phyloP scores from a whole-genome alignment of 2,888 invertebrate species.

The Ramazzottius varieornatus region DNA sequence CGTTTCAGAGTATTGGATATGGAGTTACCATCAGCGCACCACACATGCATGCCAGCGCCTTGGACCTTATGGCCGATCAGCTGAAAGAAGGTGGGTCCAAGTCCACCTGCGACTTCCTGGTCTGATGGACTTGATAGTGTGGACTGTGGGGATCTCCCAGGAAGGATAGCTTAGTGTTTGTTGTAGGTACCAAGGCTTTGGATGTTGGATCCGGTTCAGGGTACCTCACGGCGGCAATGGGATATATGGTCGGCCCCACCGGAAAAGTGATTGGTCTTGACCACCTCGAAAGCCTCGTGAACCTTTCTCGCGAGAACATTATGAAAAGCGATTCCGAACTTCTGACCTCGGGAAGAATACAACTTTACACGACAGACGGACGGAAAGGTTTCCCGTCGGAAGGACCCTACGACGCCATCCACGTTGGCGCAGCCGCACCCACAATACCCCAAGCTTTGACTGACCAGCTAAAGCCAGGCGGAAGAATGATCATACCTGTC shows the following conservation, averaged over 20 bases:
- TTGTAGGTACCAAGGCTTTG: slow-evolving; percentile 38
- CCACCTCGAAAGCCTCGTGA: slow-evolving; percentile 55
- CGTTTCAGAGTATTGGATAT: slow-evolving; percentile 46
- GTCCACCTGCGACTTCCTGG: too few relatives aligned
- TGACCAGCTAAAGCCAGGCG: slow-evolving; percentile 66
- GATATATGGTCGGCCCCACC: slow-evolving; percentile 45
- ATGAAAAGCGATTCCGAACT: slow-evolving; percentile 41
- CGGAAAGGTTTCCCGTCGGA: slow-evolving; percentile 42
- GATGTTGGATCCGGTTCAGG: slow-evolving; percentile 86
- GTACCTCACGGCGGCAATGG: slow-evolving; percentile 71
- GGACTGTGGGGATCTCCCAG: not conserved
- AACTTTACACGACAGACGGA: slow-evolving; percentile 64
- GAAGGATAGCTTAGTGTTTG: not conserved
- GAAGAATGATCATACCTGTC: slow-evolving; percentile 62
- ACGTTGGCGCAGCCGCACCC: slow-evolving; percentile 26
- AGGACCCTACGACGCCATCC: slow-evolving; percentile 70
- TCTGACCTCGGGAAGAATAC: slow-evolving; percentile 37
- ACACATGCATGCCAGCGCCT: slow-evolving; percentile 81
- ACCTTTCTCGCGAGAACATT: slow-evolving; percentile 47
- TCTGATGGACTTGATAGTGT: not conserved
- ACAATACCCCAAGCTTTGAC: slow-evolving; percentile 30
- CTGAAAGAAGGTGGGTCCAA: slow-evolving; percentile 31
- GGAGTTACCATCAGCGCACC: slow-evolving; percentile 58
- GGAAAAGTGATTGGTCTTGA: slow-evolving; percentile 57
- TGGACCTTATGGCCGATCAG: slow-evolving; percentile 54